These are phyloP conservation scores for Drosophila nebulosa DNA, from an alignment of 1,140 invertebrate genomes.

Conservation along the genomic window DNA sequence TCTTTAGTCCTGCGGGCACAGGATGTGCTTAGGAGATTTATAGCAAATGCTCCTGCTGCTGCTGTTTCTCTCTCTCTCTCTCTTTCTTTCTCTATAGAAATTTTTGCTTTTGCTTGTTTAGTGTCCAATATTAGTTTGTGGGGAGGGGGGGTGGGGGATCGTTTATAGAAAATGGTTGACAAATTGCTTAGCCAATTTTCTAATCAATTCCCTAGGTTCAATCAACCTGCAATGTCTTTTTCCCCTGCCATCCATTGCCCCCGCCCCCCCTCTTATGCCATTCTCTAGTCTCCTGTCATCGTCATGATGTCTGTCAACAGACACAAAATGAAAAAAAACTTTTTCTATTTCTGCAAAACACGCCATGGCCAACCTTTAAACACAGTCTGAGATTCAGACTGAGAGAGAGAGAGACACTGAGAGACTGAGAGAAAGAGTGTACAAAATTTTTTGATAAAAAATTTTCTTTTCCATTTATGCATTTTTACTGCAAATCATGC, in stretches of 20 bases:
- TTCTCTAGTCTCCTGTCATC: background rate
- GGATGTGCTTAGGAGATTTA: conserved; percentile 27
- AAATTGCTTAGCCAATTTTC: conserved; percentile 54
- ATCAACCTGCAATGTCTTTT: conserved; percentile 25
- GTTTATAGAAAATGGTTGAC: conserved; percentile 33
- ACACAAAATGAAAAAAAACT: conserved; percentile 49
- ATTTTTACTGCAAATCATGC: conserved; percentile 58
- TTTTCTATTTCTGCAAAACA: conserved; percentile 70
- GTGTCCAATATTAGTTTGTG: conserved; percentile 58
- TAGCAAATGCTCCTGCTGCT: conserved; percentile 11
- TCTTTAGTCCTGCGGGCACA: conserved; percentile 30
- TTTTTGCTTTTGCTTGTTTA: conserved; percentile 52
- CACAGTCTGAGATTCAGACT: no score
- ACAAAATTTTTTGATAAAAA: conserved; percentile 44
- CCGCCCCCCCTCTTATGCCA: background rate
- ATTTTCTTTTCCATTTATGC: conserved; percentile 52
- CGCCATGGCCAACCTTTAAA: conserved; percentile 35
- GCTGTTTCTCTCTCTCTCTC: no score
- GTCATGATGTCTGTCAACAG: conserved; percentile 19
- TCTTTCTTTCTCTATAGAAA: conserved; percentile 37
- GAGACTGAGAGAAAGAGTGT: no score
- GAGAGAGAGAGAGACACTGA: no score
- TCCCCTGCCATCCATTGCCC: background rate
- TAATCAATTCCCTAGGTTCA: conserved; percentile 65
- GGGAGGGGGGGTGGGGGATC: no score